Evolutionary conservation across 2,888 invertebrate species (phyloP).

Genomic region (Ophion obscuratus): DNA sequence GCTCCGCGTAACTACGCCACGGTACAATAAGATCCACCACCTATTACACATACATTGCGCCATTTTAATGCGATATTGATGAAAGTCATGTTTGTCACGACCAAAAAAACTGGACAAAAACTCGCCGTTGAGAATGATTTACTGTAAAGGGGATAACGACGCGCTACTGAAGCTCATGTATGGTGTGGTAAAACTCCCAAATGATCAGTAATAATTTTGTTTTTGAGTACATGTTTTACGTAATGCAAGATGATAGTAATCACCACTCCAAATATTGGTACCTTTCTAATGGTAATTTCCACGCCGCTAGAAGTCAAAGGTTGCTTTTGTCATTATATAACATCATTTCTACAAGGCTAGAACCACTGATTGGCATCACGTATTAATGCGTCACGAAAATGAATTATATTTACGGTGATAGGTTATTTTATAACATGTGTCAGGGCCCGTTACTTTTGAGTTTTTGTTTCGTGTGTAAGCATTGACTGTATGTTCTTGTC

Average conservation of each 20-base stretch:
- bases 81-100: not conserved
- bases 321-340: constrained; percentile 28
- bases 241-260: constrained; percentile 28
- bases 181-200: not conserved
- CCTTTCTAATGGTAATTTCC: constrained; percentile 11
- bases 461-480: constrained; percentile 12
- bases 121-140: not conserved
- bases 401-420: constrained; percentile 20
- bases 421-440: constrained; percentile 11
- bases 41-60: not conserved
- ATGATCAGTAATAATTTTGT: not conserved
- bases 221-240: constrained; percentile 8
- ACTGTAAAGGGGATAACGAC: not conserved
- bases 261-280: not conserved
- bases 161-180: not conserved
- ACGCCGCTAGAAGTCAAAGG: constrained; percentile 23
- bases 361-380: constrained; percentile 5
- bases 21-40: constrained; percentile 23
- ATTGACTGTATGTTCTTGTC: constrained; percentile 13
- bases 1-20: not conserved
- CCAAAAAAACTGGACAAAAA: not conserved
- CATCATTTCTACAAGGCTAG: not conserved
- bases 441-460: constrained; percentile 3
- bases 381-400: constrained; percentile 15
- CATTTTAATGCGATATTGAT: not conserved